Evolutionary conservation across 92 coral and sea anemone genomes (phyloP).

Genomic region (Palythoa grandis): DNA sequence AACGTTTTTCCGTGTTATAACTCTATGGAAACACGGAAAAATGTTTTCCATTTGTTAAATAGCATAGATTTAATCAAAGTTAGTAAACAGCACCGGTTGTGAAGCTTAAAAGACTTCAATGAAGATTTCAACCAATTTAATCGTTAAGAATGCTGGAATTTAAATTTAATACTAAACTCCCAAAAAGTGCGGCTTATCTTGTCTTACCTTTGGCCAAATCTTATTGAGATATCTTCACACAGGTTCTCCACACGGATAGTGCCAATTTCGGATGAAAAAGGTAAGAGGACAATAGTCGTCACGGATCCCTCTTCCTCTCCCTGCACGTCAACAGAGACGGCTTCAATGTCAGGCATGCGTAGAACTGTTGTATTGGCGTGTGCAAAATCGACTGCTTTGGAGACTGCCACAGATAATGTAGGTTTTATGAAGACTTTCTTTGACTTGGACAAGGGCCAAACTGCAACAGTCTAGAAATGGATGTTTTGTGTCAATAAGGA

Average conservation of each 20-base stretch:
- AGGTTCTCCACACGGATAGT: conserved; percentile 90
- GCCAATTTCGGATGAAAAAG: conserved; percentile 79
- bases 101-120: too few relatives aligned
- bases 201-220: conserved; percentile 81
- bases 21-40: too few relatives aligned
- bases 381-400: conserved; percentile 76
- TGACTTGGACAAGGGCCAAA: conserved; percentile 83
- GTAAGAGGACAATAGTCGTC: conserved; percentile 85
- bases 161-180: neutral
- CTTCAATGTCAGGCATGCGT: conserved; percentile 77
- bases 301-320: conserved; percentile 88
- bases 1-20: too few relatives aligned
- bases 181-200: neutral
- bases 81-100: too few relatives aligned
- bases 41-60: too few relatives aligned
- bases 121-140: neutral
- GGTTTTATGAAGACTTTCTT: conserved; percentile 73
- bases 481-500: neutral
- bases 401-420: conserved; percentile 67
- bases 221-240: conserved; percentile 76
- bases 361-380: conserved; percentile 80
- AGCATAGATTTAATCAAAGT: too few relatives aligned
- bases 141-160: neutral
- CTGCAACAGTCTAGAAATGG: conserved; percentile 72
- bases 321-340: conserved; percentile 81